A percentile compares a stretch with the other conserved stretches of the same genome.
phyloP scores from a whole-genome alignment of 1,140 invertebrate species.

The Glomeris maerens region DNA sequence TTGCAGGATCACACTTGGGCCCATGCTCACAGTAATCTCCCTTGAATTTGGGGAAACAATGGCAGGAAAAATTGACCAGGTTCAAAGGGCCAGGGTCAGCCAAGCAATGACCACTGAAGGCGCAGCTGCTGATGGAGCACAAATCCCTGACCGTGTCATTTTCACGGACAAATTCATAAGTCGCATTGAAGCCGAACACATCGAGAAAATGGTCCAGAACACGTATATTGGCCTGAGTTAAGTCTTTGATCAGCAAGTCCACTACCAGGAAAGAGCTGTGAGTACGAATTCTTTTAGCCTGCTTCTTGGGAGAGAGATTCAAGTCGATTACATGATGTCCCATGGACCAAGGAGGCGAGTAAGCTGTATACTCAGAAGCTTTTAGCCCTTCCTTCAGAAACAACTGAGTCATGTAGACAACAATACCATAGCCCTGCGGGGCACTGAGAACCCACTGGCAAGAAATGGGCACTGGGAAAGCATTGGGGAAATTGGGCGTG shows the following conservation, averaged over 20 bases:
- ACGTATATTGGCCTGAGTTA: conserved; percentile 67
- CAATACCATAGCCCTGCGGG: conserved; percentile 35
- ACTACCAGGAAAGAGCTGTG: conserved; percentile 56
- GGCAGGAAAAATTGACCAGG: conserved; percentile 36
- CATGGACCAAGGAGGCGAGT: conserved; percentile 30
- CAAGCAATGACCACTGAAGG: conserved; percentile 66
- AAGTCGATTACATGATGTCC: conserved; percentile 10
- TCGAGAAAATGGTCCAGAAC: conserved; percentile 62
- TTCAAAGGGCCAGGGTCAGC: conserved; percentile 48
- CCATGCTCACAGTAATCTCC: conserved; percentile 31
- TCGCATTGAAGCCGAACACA: conserved; percentile 83
- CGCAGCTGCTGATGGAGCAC: conserved; percentile 62
- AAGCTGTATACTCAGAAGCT: conserved; percentile 75
- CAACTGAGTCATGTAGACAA: conserved; percentile 73
- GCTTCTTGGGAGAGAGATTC: conserved; percentile 15
- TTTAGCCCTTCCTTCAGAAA: conserved; percentile 62
- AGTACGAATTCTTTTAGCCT: conserved; percentile 31
- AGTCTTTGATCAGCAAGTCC: conserved; percentile 50
- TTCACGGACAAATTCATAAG: conserved; percentile 56
- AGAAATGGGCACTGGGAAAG: conserved; percentile 61
- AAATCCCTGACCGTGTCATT: conserved; percentile 34
- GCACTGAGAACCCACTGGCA: conserved; percentile 77
- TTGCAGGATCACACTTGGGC: conserved; percentile 26
- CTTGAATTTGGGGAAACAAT: conserved; percentile 29
- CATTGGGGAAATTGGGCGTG: conserved; percentile 65